Conservation (phyloP, 2,888 invertebrate species). For the Parnassius glacialis region DNA sequence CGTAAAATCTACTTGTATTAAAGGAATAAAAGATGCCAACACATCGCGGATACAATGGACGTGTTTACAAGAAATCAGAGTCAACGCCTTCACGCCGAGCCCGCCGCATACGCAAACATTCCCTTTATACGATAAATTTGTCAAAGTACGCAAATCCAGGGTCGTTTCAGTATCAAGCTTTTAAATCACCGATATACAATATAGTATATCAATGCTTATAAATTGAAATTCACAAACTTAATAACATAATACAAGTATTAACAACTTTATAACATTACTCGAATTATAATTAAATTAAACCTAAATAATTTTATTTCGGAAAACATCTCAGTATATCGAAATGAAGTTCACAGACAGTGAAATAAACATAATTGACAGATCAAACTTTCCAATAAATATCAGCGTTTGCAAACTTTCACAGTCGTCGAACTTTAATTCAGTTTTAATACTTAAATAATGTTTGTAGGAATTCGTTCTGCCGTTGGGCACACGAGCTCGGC, state of each 20-base stretch:
- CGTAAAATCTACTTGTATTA: constrained; percentile 43
- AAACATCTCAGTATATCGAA: no score
- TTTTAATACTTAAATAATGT: constrained; percentile 21
- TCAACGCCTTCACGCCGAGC: constrained; percentile 41
- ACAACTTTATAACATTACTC: no score
- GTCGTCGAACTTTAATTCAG: constrained; percentile 21
- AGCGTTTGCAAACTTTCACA: constrained; percentile 36
- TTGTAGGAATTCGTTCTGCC: constrained; percentile 10
- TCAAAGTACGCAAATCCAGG: constrained; percentile 33
- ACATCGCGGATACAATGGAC: constrained; percentile 58
- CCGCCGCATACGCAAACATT: constrained; percentile 44
- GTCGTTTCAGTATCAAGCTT: constrained; percentile 29
- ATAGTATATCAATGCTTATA: not conserved
- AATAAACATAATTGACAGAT: constrained; percentile 39
- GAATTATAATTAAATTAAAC: no score
- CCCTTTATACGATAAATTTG: constrained; percentile 43
- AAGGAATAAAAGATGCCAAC: constrained; percentile 50
- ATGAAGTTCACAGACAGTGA: not conserved
- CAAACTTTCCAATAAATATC: constrained; percentile 40
- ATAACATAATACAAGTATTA: no score
- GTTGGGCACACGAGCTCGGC: constrained; percentile 21
- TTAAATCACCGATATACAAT: constrained; percentile 8
- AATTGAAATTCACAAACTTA: no score
- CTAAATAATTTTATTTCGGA: no score
- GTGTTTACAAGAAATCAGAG: constrained; percentile 67